These are phyloP conservation scores for Epizoanthus rinbou DNA, from an alignment of 92 coral and sea anemone species.

Conservation along the genomic window DNA sequence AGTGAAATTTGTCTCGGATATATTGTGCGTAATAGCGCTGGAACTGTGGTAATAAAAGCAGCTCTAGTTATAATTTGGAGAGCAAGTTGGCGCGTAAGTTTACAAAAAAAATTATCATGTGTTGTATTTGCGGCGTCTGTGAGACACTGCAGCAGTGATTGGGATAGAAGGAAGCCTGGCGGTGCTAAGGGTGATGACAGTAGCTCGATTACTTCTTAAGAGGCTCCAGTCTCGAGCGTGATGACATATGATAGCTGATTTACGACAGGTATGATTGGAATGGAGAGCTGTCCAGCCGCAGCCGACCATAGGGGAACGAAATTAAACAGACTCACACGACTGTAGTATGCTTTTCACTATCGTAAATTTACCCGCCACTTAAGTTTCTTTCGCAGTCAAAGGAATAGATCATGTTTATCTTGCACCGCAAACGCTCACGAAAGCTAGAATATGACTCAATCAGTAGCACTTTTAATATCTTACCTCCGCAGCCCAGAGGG, in stretches of 20 bases:
- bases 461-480: slow-evolving; percentile 8
- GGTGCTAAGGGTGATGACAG: slow-evolving; percentile 50
- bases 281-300: slow-evolving; percentile 35
- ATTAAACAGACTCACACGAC: slow-evolving; percentile 37
- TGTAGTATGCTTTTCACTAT: slow-evolving; percentile 44
- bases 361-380: slow-evolving; percentile 48
- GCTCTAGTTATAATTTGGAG: slow-evolving; percentile 8
- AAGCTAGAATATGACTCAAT: background rate
- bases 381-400: slow-evolving; percentile 20
- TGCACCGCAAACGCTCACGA: background rate
- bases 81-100: slow-evolving; percentile 37
- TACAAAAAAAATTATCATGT: slow-evolving; percentile 53
- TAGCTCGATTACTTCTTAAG: slow-evolving; percentile 42
- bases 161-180: background rate
- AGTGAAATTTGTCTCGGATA: slow-evolving; percentile 29
- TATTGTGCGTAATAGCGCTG: slow-evolving; percentile 32
- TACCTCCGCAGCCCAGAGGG: slow-evolving; percentile 95
- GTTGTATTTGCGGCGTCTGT: slow-evolving; percentile 36
- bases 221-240: slow-evolving; percentile 42
- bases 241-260: slow-evolving; percentile 64
- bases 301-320: slow-evolving; percentile 5
- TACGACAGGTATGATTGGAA: slow-evolving; percentile 62
- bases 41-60: background rate
- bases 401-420: background rate
- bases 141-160: slow-evolving; percentile 17